Evolutionary conservation across 2,888 invertebrate species (phyloP).

Genomic region (Entomobrya proxima): DNA sequence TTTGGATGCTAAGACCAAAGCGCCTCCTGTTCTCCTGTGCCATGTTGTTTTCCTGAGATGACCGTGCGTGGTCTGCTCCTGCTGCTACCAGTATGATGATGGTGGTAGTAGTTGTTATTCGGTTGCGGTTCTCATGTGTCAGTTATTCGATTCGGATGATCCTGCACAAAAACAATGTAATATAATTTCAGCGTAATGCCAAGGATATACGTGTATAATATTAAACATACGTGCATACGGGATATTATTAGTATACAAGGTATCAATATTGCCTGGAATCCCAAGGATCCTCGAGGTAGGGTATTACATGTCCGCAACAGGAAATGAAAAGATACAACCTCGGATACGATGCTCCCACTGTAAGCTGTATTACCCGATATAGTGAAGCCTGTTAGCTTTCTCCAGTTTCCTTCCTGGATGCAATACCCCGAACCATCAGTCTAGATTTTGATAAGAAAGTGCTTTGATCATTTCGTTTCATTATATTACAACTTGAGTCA

Average conservation of each 20-base stretch:
- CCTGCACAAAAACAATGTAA: background rate
- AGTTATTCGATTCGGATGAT: slow-evolving; percentile 18
- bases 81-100: background rate
- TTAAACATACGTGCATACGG: background rate
- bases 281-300: background rate
- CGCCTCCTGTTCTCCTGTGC: background rate
- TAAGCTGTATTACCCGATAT: background rate
- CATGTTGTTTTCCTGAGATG: background rate
- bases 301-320: slow-evolving; percentile 1
- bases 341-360: background rate
- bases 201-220: too few species aligned
- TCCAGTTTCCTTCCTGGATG: slow-evolving; percentile 5
- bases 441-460: background rate
- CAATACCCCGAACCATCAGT: too few species aligned
- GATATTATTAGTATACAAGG: too few species aligned
- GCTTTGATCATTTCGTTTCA: background rate
- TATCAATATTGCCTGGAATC: background rate
- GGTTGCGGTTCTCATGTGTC: slow-evolving; percentile 8
- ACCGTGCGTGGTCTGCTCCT: background rate
- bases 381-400: background rate
- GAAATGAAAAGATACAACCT: slow-evolving; percentile 18
- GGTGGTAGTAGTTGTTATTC: background rate
- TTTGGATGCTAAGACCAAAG: background rate
- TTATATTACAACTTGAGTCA: background rate
- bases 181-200: background rate